phyloP scores from a whole-genome alignment of 2,888 invertebrate species.

The Drosophila hamatofila region DNA sequence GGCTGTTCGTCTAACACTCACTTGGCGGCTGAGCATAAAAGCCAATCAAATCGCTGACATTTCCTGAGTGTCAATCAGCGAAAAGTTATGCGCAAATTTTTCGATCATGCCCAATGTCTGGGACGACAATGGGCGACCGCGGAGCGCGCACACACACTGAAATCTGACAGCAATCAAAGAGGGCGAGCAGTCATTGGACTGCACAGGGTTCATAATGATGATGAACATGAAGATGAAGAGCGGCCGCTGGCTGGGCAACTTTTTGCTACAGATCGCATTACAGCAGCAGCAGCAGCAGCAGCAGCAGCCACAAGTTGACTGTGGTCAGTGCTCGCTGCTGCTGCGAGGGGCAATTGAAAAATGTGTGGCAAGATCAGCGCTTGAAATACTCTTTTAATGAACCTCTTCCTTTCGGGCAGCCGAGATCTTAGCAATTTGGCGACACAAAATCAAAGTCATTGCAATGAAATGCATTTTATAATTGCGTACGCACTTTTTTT shows the following conservation, averaged over 20 bases:
- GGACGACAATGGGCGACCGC: slow-evolving; percentile 27
- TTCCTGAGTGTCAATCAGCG: slow-evolving; percentile 81
- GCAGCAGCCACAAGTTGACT: slow-evolving; percentile 65
- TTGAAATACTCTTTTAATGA: slow-evolving; percentile 81
- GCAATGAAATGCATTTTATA: slow-evolving; percentile 80
- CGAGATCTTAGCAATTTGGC: slow-evolving; percentile 71
- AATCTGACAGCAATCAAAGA: slow-evolving; percentile 68
- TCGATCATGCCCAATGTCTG: slow-evolving; percentile 55
- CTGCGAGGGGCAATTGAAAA: slow-evolving; percentile 75
- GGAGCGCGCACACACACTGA: slow-evolving; percentile 25
- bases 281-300: slow-evolving; percentile 28
- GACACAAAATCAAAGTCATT: slow-evolving; percentile 82
- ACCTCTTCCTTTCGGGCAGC: slow-evolving; percentile 74
- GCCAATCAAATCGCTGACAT: slow-evolving; percentile 81
- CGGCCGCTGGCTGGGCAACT: slow-evolving; percentile 42
- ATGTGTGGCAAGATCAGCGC: slow-evolving; percentile 80
- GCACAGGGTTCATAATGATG: slow-evolving; percentile 64
- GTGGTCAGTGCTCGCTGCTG: slow-evolving; percentile 51
- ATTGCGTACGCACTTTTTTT: slow-evolving; percentile 77
- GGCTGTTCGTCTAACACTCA: slow-evolving; percentile 70
- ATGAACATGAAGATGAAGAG: slow-evolving; percentile 45
- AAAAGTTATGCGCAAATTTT: slow-evolving; percentile 53
- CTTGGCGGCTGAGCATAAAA: slow-evolving; percentile 72
- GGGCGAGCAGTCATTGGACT: slow-evolving; percentile 35
- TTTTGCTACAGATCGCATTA: slow-evolving; percentile 58